Percentiles rank a stretch among this genome's conserved stretches.
Conservation (phyloP, 2,888 invertebrate genomes). For the Cheilosia scutellata region DNA sequence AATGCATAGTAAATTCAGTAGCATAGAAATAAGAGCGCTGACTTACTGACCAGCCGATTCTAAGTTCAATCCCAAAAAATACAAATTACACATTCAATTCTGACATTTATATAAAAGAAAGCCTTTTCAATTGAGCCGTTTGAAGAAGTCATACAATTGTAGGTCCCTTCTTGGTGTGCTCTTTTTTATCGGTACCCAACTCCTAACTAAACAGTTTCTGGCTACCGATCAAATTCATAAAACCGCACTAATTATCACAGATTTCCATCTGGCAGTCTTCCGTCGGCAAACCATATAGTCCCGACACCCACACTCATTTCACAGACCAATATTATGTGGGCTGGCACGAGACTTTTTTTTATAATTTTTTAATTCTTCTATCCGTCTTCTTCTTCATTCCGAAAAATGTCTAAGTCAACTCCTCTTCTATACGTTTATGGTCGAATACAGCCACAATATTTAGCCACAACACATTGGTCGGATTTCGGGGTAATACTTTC, state of each 20-base stretch:
- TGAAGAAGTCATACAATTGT: too few relatives aligned
- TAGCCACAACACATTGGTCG: slow-evolving; percentile 80
- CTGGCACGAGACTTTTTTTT: slow-evolving; percentile 61
- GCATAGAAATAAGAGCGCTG: too few relatives aligned
- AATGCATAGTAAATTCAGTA: too few relatives aligned
- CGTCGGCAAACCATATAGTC: slow-evolving; percentile 54
- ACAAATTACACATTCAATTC: too few relatives aligned
- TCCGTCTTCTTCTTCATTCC: slow-evolving; percentile 35
- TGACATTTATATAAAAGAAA: too few relatives aligned
- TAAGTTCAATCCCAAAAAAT: too few relatives aligned
- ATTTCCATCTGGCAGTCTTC: slow-evolving; percentile 30
- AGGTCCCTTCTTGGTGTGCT: too few relatives aligned
- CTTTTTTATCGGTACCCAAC: not conserved
- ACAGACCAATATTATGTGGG: slow-evolving; percentile 69
- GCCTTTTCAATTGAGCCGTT: too few relatives aligned
- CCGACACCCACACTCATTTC: slow-evolving; percentile 13
- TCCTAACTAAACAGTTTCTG: not conserved
- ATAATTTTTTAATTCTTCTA: slow-evolving; percentile 11
- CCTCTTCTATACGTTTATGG: slow-evolving; percentile 74
- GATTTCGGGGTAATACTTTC: slow-evolving; percentile 77
- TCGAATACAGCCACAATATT: slow-evolving; percentile 79
- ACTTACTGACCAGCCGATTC: too few relatives aligned
- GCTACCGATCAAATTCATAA: slow-evolving; percentile 9
- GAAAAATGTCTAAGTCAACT: slow-evolving; percentile 72
- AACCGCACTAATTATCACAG: slow-evolving; percentile 12